These are phyloP conservation scores for Pheosia tremula DNA, from an alignment of 2,888 invertebrate species.

Conservation along the genomic window DNA sequence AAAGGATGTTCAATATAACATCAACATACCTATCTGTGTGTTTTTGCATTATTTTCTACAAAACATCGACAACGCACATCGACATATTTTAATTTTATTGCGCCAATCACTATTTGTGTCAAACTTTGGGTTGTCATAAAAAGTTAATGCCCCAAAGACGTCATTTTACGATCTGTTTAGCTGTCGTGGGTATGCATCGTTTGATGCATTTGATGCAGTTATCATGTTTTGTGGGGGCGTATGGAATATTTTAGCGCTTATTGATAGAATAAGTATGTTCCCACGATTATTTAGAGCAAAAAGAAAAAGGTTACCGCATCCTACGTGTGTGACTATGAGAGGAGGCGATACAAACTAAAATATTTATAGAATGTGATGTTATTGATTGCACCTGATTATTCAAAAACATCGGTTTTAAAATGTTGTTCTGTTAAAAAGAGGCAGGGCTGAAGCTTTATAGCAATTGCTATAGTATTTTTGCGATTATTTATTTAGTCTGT, in stretches of 20 bases:
- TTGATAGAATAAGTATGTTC: neutral
- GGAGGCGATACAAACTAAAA: neutral
- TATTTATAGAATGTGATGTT: neutral
- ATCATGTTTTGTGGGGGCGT: neutral
- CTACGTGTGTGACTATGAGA: neutral
- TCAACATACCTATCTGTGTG: neutral
- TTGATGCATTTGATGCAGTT: slow-evolving; percentile 6
- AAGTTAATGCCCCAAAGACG: slow-evolving; percentile 23
- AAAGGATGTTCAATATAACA: neutral
- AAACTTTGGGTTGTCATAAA: slow-evolving; percentile 27
- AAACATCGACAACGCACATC: neutral
- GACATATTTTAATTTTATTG: slow-evolving; percentile 21
- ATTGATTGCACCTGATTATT: no score
- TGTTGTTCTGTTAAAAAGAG: no score
- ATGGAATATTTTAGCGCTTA: neutral
- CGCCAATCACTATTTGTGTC: slow-evolving; percentile 16
- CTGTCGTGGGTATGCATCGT: slow-evolving; percentile 4
- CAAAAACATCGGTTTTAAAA: no score
- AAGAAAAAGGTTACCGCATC: slow-evolving; percentile 9
- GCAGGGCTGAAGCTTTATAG: no score
- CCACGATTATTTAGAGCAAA: neutral
- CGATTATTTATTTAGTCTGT: no score
- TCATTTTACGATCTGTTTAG: slow-evolving; percentile 36
- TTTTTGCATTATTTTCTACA: neutral
- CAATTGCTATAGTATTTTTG: no score